Percentiles rank a stretch among this genome's conserved stretches.
Conservation (phyloP, 1,140 invertebrate genomes). For the Drosophila kurseongensis region DNA sequence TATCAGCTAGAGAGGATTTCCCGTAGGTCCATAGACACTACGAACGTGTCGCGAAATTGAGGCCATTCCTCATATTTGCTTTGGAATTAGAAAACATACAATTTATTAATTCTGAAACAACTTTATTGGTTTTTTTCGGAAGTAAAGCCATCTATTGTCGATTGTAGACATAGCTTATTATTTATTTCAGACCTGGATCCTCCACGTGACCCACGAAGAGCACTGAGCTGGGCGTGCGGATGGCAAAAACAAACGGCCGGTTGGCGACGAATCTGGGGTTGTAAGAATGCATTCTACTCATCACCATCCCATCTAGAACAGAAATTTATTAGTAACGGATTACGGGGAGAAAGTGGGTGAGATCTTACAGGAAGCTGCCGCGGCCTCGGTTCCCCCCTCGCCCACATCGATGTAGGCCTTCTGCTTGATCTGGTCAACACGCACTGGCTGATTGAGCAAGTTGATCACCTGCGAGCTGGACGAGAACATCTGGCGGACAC, state of each 20-base stretch:
- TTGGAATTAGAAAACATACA: no score
- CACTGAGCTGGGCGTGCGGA: constrained; percentile 64
- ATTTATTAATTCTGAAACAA: no score
- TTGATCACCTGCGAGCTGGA: constrained; percentile 30
- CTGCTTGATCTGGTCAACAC: constrained; percentile 65
- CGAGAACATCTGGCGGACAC: constrained; percentile 57
- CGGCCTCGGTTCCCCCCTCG: constrained; percentile 76
- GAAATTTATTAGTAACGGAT: not conserved
- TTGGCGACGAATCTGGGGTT: no score
- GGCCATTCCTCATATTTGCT: no score
- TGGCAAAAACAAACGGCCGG: constrained; percentile 76
- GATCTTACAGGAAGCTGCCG: constrained; percentile 63
- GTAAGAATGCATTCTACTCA: no score
- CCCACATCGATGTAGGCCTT: constrained; percentile 75
- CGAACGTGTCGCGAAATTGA: no score
- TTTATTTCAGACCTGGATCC: not conserved
- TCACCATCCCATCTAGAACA: no score
- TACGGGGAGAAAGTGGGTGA: not conserved
- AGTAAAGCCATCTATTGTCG: not conserved
- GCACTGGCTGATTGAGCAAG: constrained; percentile 39
- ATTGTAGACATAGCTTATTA: not conserved
- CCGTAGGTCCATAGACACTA: no score
- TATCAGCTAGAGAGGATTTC: no score
- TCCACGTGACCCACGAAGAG: constrained; percentile 79
- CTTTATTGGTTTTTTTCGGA: not conserved